These are phyloP conservation scores for Petroica traversi DNA, from an alignment of 2,113 vertebrate genomes.

Conservation along the genomic window DNA sequence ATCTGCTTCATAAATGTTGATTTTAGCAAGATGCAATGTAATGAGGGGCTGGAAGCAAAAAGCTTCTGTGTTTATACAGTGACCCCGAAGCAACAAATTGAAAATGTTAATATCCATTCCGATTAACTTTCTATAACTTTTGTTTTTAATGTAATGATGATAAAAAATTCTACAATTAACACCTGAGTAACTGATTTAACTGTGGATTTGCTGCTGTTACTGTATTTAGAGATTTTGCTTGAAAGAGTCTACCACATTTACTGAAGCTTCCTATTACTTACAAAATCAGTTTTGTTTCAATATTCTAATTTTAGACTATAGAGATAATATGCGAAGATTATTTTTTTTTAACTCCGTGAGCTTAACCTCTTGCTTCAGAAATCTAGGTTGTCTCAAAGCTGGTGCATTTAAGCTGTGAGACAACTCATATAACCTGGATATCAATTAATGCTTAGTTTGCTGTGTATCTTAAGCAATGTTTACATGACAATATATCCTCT, in stretches of 20 bases:
- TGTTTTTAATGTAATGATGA: slow-evolving; percentile 50
- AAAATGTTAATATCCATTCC: slow-evolving; percentile 65
- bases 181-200: neutral
- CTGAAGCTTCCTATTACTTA: neutral
- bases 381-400: neutral
- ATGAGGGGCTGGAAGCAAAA: neutral
- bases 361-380: neutral
- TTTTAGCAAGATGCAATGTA: neutral
- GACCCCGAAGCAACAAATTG: slow-evolving; percentile 62
- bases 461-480: neutral
- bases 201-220: neutral
- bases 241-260: neutral
- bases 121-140: slow-evolving; percentile 47
- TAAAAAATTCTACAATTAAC: slow-evolving; percentile 28
- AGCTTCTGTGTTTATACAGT: neutral
- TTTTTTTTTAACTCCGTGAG: neutral
- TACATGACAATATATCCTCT: neutral
- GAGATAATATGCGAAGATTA: neutral
- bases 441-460: neutral
- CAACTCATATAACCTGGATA: neutral
- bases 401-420: neutral
- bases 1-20: slow-evolving; percentile 32
- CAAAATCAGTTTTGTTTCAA: neutral
- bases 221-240: neutral
- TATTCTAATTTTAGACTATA: neutral